Evolutionary conservation across 2,797 vertebrate genomes (phyloP).

Genomic region (Alosa sapidissima): DNA sequence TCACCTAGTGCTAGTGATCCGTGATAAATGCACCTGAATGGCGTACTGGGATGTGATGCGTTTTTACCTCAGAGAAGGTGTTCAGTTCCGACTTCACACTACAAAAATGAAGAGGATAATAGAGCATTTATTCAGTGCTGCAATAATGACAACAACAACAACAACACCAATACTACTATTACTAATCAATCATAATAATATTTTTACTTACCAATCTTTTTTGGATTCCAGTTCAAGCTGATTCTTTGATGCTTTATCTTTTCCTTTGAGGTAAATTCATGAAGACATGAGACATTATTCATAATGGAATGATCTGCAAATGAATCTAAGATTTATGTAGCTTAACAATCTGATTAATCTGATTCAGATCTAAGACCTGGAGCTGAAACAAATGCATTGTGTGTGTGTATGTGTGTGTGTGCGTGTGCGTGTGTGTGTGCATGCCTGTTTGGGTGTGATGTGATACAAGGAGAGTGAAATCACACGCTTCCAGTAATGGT

Average conservation of each 20-base stretch:
- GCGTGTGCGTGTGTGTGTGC: no score
- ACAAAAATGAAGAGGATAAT: conserved; percentile 44
- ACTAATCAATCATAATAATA: not conserved
- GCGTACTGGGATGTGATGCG: not conserved
- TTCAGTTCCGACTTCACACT: conserved; percentile 58
- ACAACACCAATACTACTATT: not conserved
- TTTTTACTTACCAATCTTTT: conserved; percentile 80
- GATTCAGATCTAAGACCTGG: no score
- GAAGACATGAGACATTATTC: not conserved
- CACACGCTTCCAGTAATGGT: no score
- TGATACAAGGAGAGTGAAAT: no score
- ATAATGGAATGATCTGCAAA: no score
- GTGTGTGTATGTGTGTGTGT: no score
- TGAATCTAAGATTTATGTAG: no score
- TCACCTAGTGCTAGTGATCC: not conserved
- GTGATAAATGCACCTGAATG: not conserved
- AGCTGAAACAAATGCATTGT: no score
- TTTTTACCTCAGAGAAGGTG: conserved; percentile 66
- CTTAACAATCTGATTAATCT: no score
- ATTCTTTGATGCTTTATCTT: conserved; percentile 72
- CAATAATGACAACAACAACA: no score
- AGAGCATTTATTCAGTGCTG: not conserved
- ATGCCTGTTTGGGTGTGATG: no score
- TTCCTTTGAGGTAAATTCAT: conserved; percentile 55
- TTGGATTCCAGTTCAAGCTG: conserved; percentile 83